Base-by-base conservation (phyloP, 2,888 invertebrate genomes). In the Cecidostiba fungosa region DNA sequence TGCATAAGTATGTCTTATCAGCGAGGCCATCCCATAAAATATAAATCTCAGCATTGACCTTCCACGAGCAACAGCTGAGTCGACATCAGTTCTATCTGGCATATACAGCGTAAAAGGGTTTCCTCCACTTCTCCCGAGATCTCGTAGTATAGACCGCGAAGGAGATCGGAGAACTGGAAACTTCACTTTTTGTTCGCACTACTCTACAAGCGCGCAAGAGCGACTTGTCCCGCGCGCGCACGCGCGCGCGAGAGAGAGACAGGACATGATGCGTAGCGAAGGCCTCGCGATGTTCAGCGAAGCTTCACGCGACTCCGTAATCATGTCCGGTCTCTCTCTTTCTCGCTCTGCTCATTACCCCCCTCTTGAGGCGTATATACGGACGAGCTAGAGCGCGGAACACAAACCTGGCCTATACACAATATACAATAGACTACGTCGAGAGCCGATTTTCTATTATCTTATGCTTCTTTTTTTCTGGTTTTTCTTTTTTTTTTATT, bases 201-300 rank as follows among this genome's bases (percentile, higher is more conserved):
- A 10, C 54, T n/a, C 54, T 1, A 6, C 54, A n/a, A 1, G 10
- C 43, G n/a, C 0, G n/a, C 54, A 10, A n/a, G 54, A 59, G 54
- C n/a, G n/a, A 54, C 54, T 54, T 16, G 54, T 54, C 54, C 54
- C 54, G 54, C 54, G 54, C 1, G 47, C 47, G 47, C 26, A 43
- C 19, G 82, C 50, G 69, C 69, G 86, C 72, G 78, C 77, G 85
- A 70, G 76, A 83, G 81, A 69, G 36, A 62, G 84, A 54, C 78
- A 88, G 88, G 91, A 92, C 91, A 91, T 91, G 92, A 91, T 92
- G 92, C 91, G 91, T 92, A 89, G 91, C 91, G 92, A 90, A 92
- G 92, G 90, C 92, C 92, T 92, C 91, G 91, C 89, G 88, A 89
- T 92, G 92, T 84, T 92, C 92, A 93, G 89, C 92, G 90, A 91